Base-by-base conservation (phyloP, 2,113 vertebrate species). In the Mungos mungo region DNA sequence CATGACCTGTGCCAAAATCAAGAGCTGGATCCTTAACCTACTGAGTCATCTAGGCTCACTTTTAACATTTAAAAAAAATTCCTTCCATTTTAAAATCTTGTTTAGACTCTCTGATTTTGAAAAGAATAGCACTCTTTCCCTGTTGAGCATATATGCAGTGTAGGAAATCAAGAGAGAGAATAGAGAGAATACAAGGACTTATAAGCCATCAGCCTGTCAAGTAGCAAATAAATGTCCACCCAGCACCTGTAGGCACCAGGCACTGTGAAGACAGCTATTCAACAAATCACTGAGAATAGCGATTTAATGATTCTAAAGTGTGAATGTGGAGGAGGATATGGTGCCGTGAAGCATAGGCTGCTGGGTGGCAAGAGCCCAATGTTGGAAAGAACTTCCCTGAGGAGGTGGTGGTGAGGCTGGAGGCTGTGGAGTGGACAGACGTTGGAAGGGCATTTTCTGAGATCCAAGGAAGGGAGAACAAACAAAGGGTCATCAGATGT, bases 241-340 rank as follows among this genome's bases (percentile, higher is more conserved):
- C 13, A 8, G 5, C 38, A 45, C 60, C 4, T n/a, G 0, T 63
- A 21, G 19, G 18, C 74, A 23, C 15, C 11, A 66, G 35, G 10
- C 29, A 1, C 2, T 3, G 23, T 21, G 68, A 93, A 92, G 63
- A 57, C 15, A 35, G 10, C 10, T 35, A 27, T 86, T n/a, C 4
- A 35, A 6, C 12, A 31, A 31, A 29, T 15, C 1, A 0, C 16
- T 45, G 10, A 38, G 35, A 31, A 16, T 25, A 7, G 7, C 18
- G 6, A 2, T 25, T 23, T n/a, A 50, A 29, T 72, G 33, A 18
- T 23, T 52, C 1, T 47, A 38, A 0, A 0, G 0, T 23, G 16
- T 33, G 38, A 31, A 11, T 2, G 3, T 11, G 25, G 31, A 57
- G 52, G 12, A 9, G 16, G 38, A 3, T 2, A 14, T 2, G 0